A percentile compares a stretch with the other conserved stretches of the same genome.
Evolutionary conservation across 53 echinoderm and acorn worm genomes (phyloP).

Genomic region (Holothuria scabra): DNA sequence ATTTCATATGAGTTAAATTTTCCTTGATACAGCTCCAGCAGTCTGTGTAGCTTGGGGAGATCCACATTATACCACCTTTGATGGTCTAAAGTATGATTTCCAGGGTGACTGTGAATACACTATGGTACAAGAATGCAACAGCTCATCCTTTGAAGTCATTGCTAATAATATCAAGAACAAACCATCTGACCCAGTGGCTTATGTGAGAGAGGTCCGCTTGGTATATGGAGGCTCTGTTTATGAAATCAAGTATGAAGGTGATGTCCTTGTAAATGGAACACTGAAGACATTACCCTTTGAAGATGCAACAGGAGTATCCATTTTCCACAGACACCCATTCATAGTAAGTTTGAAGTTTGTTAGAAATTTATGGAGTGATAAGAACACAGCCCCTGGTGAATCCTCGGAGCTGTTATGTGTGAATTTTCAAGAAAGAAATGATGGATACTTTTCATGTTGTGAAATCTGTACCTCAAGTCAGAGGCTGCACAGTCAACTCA

Average conservation of each 20-base stretch:
- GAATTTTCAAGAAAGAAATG: no score
- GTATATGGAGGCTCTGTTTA: conserved; percentile 35
- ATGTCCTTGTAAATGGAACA: conserved; percentile 60
- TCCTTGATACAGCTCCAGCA: conserved; percentile 41
- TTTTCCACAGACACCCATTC: conserved; percentile 46
- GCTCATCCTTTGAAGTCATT: conserved; percentile 50
- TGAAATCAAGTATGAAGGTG: conserved; percentile 33
- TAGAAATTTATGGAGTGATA: no score
- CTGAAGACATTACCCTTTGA: conserved; percentile 33
- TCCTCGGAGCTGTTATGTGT: no score
- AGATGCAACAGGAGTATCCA: conserved; percentile 52
- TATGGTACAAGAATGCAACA: conserved; percentile 55
- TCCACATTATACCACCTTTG: conserved; percentile 78
- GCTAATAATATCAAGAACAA: conserved; percentile 66
- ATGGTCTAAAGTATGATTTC: conserved; percentile 58
- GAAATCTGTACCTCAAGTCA: no score
- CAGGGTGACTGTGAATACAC: conserved; percentile 77
- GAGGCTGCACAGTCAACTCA: no score
- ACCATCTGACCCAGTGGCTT: conserved; percentile 55
- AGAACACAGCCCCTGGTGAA: no score
- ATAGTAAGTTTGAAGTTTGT: conserved; percentile 58
- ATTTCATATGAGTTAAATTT: no score
- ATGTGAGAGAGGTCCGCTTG: conserved; percentile 45
- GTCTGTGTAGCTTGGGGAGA: conserved; percentile 59
- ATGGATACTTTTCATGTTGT: no score